phyloP scores from a whole-genome alignment of 2,113 vertebrate species.

The Cyprinodon variegatus region DNA sequence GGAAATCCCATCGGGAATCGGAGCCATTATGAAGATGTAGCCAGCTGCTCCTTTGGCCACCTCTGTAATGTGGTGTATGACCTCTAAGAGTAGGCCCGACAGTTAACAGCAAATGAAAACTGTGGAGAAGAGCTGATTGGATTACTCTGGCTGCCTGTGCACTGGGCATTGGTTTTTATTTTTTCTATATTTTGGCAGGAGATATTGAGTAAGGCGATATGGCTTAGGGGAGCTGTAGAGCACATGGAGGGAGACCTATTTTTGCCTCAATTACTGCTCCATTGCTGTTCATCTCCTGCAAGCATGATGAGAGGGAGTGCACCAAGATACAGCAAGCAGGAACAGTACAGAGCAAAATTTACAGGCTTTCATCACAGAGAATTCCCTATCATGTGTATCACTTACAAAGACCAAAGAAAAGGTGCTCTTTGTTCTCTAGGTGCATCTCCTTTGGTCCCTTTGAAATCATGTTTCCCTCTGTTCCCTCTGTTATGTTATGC shows the following conservation, averaged over 20 bases:
- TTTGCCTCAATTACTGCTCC: constrained; percentile 52
- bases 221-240: constrained; percentile 1
- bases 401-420: constrained; percentile 11
- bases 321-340: constrained; percentile 16
- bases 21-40: constrained; percentile 47
- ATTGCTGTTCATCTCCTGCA: constrained; percentile 11
- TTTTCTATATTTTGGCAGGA: constrained; percentile 9
- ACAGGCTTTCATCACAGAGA: constrained; percentile 49
- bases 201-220: constrained; percentile 28
- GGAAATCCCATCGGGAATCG: constrained; percentile 42
- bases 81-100: constrained; percentile 41
- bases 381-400: constrained; percentile 35
- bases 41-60: constrained; percentile 28
- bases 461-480: background rate
- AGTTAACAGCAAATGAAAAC: constrained; percentile 64
- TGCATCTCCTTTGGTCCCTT: background rate
- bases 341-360: constrained; percentile 10
- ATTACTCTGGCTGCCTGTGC: constrained; percentile 52
- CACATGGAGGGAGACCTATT: constrained; percentile 21
- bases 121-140: constrained; percentile 49
- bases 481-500: background rate
- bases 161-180: background rate
- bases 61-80: constrained; percentile 38
- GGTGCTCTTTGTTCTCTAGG: background rate
- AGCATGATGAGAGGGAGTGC: constrained; percentile 3